Conservation (phyloP, 1,140 invertebrate species). For the Trypoxylus dichotomus region DNA sequence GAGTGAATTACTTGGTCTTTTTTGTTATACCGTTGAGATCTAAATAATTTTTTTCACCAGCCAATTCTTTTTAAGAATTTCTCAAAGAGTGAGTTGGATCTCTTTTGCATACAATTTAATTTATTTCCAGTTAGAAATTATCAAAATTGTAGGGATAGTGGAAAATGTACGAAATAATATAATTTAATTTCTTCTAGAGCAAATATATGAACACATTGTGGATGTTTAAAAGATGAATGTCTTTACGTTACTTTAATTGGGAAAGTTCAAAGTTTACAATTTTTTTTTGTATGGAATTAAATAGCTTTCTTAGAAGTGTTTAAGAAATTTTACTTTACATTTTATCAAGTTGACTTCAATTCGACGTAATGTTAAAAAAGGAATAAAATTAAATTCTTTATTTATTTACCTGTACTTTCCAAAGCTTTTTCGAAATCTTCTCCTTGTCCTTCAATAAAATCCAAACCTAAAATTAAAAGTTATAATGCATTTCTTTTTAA, state of each 20-base stretch:
- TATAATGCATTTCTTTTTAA: constrained; percentile 31
- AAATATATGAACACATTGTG: too few relatives aligned
- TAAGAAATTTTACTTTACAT: background rate
- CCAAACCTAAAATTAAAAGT: constrained; percentile 60
- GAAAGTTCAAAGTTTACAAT: background rate
- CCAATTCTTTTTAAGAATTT: too few relatives aligned
- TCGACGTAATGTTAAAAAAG: background rate
- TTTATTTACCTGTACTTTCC: constrained; percentile 64
- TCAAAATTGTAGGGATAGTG: too few relatives aligned
- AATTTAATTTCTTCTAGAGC: too few relatives aligned
- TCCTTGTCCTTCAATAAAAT: constrained; percentile 69
- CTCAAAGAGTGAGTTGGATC: too few relatives aligned
- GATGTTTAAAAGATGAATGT: too few relatives aligned
- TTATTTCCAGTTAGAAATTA: too few relatives aligned
- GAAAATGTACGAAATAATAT: too few relatives aligned
- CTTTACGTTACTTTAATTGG: background rate
- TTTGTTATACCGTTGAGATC: too few relatives aligned
- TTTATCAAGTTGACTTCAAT: background rate
- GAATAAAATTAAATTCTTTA: background rate
- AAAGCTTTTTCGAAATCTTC: constrained; percentile 73
- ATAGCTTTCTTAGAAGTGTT: background rate
- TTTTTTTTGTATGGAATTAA: background rate
- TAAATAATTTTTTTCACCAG: too few relatives aligned
- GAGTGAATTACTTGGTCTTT: too few relatives aligned
- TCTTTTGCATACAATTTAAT: too few relatives aligned